These are phyloP conservation scores for Python bivittatus DNA, from an alignment of 2,113 vertebrate genomes.

Conservation along the genomic window DNA sequence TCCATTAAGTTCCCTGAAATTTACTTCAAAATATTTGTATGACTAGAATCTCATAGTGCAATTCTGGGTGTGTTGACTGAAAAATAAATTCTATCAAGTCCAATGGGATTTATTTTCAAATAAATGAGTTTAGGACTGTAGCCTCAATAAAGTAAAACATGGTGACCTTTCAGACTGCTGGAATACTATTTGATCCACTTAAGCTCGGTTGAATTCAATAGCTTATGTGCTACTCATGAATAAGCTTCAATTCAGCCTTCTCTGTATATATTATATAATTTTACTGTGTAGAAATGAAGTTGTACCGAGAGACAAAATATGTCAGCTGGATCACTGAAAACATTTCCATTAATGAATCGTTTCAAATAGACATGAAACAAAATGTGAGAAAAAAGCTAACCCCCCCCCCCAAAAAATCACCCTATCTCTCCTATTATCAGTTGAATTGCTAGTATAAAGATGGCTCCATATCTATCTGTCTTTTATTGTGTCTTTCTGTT, in stretches of 20 bases:
- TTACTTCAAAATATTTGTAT: neutral
- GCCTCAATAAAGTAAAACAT: conserved; percentile 12
- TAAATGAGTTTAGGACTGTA: neutral
- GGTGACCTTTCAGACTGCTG: neutral
- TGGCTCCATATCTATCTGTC: neutral
- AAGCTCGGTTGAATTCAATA: neutral
- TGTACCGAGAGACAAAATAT: neutral
- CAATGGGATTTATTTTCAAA: neutral
- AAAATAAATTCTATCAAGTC: neutral
- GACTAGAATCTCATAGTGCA: neutral
- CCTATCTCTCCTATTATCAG: neutral
- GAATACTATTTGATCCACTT: conserved; percentile 3
- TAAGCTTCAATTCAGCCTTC: neutral
- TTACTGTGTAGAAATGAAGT: neutral
- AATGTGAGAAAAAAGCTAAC: neutral
- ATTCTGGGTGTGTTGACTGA: neutral
- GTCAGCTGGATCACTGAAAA: neutral
- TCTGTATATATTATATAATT: neutral
- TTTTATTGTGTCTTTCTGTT: neutral
- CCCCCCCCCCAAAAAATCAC: neutral
- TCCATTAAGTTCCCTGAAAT: too few relatives aligned
- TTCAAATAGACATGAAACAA: neutral
- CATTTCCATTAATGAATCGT: neutral
- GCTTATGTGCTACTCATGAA: conserved; percentile 8
- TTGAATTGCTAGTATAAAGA: neutral